Conservation (phyloP, 2,797 vertebrate genomes). For the Hydrophis major region DNA sequence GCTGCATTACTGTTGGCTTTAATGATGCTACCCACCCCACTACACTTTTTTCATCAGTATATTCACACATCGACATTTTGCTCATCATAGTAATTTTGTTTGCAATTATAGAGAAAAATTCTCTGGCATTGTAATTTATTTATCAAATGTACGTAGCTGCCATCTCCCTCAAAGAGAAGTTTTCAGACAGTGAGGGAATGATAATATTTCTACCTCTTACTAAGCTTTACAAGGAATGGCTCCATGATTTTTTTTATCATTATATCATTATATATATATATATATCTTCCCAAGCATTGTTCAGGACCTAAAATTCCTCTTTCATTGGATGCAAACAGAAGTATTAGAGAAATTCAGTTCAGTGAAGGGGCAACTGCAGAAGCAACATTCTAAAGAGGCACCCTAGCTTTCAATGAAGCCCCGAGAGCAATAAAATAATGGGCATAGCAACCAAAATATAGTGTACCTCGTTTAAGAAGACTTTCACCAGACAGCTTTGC, state of each 20-base stretch:
- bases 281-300: not conserved
- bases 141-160: not conserved
- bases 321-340: constrained; percentile 10
- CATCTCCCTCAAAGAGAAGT: not conserved
- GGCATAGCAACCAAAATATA: not conserved
- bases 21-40: not conserved
- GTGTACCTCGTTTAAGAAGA: not conserved
- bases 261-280: not conserved
- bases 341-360: not conserved
- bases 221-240: not conserved
- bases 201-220: not conserved
- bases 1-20: not conserved
- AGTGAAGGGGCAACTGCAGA: not conserved
- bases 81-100: not conserved
- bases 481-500: not conserved
- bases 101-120: not conserved
- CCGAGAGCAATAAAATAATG: not conserved
- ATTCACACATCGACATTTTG: not conserved
- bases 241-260: not conserved
- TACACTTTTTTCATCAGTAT: not conserved
- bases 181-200: not conserved
- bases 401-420: not conserved
- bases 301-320: not conserved
- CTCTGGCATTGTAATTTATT: not conserved
- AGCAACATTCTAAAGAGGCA: not conserved